A percentile compares a stretch with the other conserved stretches of the same genome.
Conservation (phyloP, 2,113 vertebrate genomes). For the Plecotus auritus region DNA sequence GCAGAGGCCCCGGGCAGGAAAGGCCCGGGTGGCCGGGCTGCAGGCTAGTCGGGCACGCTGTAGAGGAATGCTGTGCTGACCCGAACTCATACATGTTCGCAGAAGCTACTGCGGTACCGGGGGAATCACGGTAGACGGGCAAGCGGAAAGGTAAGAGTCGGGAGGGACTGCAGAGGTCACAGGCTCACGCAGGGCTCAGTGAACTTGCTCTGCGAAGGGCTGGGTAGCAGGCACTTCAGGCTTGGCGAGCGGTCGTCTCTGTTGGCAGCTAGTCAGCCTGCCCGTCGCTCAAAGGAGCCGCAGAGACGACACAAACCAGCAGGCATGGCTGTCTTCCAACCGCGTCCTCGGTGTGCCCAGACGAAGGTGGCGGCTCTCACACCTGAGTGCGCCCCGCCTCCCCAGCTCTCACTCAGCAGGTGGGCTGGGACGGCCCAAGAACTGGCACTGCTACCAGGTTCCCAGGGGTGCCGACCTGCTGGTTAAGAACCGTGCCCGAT, state of each 20-base stretch:
- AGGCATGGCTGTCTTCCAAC: neutral
- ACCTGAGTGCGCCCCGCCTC: too few species aligned
- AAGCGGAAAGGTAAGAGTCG: neutral
- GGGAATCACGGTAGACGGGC: too few species aligned
- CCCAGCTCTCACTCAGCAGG: neutral
- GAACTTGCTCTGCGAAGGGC: neutral
- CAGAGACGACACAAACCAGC: accelerated
- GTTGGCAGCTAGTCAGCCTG: neutral
- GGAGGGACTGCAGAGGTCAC: neutral
- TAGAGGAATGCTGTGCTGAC: accelerated
- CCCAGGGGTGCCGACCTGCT: neutral
- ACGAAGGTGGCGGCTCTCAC: neutral
- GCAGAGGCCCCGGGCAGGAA: neutral
- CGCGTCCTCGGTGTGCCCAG: neutral
- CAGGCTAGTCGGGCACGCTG: accelerated
- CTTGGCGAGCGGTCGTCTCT: neutral
- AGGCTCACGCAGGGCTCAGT: too few species aligned
- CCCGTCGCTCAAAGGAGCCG: neutral
- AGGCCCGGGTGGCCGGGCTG: accelerated
- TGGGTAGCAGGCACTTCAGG: neutral
- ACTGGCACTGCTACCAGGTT: neutral
- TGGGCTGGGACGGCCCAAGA: neutral
- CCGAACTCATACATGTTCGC: accelerated
- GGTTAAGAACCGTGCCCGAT: accelerated
- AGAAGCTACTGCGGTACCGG: neutral